These are phyloP conservation scores for Astropecten irregularis DNA, from an alignment of 53 echinoderm and acorn worm species.

Conservation along the genomic window DNA sequence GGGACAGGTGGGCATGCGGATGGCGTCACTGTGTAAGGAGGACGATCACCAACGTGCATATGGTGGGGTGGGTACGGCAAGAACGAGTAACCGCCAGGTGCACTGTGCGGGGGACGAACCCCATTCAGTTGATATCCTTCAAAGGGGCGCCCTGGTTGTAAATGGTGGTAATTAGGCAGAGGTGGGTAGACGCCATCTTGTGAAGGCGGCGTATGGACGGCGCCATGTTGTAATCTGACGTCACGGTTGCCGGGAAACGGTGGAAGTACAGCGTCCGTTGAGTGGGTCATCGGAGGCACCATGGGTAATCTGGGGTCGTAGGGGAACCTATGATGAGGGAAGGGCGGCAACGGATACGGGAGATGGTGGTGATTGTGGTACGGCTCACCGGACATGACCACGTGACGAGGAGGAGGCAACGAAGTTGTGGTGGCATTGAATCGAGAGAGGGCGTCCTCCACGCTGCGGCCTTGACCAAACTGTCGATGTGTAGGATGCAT, in stretches of 20 bases:
- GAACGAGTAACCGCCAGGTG: not conserved
- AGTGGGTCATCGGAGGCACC: not conserved
- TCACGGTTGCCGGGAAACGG: not conserved
- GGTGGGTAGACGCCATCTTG: not conserved
- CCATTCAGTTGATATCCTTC: not conserved
- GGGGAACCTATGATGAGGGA: not conserved
- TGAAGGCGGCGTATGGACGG: not conserved
- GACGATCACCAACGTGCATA: not conserved
- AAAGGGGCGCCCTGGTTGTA: not conserved
- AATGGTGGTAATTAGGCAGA: constrained; percentile 10
- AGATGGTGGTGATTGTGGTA: not conserved
- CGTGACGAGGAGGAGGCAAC: not conserved
- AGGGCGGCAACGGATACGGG: not conserved
- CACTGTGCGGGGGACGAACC: not conserved
- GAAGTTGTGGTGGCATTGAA: not conserved
- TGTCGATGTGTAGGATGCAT: not conserved
- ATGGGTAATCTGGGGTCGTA: constrained; percentile 10
- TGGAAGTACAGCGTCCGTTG: not conserved
- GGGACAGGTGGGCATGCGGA: not conserved
- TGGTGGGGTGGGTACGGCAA: not conserved
- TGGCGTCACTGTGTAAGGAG: not conserved
- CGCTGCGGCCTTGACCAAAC: not conserved
- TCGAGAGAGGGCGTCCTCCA: no score
- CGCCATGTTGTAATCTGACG: not conserved
- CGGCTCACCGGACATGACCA: not conserved